phyloP scores from a whole-genome alignment of 2,888 invertebrate species.

The Anthophora plumipes region DNA sequence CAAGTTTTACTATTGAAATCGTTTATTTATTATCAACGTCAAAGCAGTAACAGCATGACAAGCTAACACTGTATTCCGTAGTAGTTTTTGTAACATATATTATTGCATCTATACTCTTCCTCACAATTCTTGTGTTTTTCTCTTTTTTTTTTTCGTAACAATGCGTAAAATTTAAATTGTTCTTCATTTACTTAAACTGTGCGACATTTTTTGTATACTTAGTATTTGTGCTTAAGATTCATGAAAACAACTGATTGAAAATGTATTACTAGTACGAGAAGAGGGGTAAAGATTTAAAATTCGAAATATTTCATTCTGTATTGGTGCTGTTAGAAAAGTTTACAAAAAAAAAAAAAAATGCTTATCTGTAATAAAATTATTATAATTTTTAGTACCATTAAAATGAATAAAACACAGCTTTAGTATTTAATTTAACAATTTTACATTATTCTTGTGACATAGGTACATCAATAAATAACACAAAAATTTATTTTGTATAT shows the following conservation, averaged over 20 bases:
- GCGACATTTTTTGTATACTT: background rate
- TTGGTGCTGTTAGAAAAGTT: background rate
- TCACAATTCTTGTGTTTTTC: background rate
- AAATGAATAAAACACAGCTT: too few relatives aligned
- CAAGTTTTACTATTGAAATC: background rate
- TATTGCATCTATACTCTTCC: background rate
- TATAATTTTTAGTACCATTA: too few relatives aligned
- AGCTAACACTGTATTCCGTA: background rate
- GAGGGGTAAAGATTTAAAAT: background rate
- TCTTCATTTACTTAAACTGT: background rate
- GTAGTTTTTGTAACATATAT: background rate
- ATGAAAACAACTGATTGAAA: background rate
- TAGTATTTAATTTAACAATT: background rate
- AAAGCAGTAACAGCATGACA: too few relatives aligned
- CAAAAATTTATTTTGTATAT: background rate
- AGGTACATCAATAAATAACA: background rate
- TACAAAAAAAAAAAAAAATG: too few relatives aligned
- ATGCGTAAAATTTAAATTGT: background rate
- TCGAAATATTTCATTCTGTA: background rate
- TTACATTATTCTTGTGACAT: background rate
- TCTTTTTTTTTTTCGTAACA: too few relatives aligned
- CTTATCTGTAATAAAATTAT: too few relatives aligned
- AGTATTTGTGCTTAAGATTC: background rate
- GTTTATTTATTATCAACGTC: slow-evolving; percentile 9
- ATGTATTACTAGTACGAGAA: background rate